Evolutionary conservation across 2,113 vertebrate genomes (phyloP).

Genomic region (Myiopsitta monachus): DNA sequence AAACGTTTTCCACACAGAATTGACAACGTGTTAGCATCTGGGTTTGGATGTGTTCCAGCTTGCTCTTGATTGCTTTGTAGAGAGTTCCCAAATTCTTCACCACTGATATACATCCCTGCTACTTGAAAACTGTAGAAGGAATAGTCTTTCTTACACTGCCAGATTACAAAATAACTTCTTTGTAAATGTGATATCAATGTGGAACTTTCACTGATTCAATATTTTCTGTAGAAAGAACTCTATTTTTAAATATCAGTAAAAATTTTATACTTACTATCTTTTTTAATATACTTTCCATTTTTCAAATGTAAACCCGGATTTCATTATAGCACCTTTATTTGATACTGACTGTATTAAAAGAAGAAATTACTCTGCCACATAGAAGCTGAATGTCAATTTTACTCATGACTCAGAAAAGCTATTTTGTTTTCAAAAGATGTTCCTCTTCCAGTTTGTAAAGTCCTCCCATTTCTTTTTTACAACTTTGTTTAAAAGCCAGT

Average conservation of each 20-base stretch:
- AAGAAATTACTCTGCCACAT: rapidly evolving
- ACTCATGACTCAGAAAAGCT: background rate
- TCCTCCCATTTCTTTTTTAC: background rate
- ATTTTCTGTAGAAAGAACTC: background rate
- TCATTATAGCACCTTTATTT: background rate
- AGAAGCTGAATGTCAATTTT: background rate
- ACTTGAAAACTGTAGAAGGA: background rate
- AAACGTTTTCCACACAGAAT: background rate
- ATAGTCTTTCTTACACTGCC: background rate
- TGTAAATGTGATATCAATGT: background rate
- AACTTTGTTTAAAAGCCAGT: background rate
- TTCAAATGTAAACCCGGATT: background rate
- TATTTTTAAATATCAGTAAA: background rate
- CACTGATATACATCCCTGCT: background rate
- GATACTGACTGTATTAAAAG: background rate
- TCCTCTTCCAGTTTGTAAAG: background rate
- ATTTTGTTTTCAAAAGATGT: background rate
- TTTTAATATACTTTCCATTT: background rate
- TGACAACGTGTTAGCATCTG: background rate
- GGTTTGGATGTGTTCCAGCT: no score
- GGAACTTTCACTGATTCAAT: background rate
- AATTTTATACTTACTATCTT: background rate
- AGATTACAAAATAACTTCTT: background rate
- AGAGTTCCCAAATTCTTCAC: background rate
- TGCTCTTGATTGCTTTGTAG: background rate